A percentile compares a stretch with the other conserved stretches of the same genome.
These are phyloP conservation scores for Clarias pachynema DNA, from an alignment of 2,797 vertebrate genomes.

Conservation along the genomic window DNA sequence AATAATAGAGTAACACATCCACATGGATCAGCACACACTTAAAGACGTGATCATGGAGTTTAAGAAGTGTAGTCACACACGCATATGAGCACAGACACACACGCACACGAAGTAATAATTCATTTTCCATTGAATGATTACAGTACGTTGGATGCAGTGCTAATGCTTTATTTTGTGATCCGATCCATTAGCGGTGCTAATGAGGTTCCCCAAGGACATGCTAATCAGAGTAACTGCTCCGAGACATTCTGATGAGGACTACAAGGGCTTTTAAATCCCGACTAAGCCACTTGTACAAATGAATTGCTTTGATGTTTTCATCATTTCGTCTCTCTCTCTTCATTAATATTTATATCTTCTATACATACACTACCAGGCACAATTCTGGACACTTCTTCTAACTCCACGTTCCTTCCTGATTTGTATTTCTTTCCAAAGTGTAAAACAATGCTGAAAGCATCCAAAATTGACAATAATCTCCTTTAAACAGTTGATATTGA, in stretches of 20 bases:
- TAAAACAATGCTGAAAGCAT: too few species aligned
- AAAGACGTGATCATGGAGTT: not conserved
- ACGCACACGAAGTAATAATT: not conserved
- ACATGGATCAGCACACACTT: not conserved
- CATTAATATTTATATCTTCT: too few species aligned
- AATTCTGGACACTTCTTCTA: too few species aligned
- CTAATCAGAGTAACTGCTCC: constrained; percentile 4
- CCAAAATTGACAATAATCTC: too few species aligned
- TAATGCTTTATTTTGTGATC: constrained; percentile 7
- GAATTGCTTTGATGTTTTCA: not conserved
- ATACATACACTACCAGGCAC: too few species aligned
- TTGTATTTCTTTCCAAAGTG: too few species aligned
- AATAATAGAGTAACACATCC: not conserved
- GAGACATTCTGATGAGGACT: not conserved
- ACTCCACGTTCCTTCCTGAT: too few species aligned
- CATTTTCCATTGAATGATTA: constrained; percentile 1
- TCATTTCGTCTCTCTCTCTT: not conserved
- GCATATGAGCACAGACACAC: not conserved
- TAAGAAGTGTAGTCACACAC: not conserved
- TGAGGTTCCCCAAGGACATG: not conserved
- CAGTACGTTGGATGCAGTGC: not conserved
- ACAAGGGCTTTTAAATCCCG: not conserved
- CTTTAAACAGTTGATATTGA: too few species aligned
- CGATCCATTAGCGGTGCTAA: constrained; percentile 9
- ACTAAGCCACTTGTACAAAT: not conserved